Base-by-base conservation (phyloP, 2,797 vertebrate species). In the Erithacus rubecula region DNA sequence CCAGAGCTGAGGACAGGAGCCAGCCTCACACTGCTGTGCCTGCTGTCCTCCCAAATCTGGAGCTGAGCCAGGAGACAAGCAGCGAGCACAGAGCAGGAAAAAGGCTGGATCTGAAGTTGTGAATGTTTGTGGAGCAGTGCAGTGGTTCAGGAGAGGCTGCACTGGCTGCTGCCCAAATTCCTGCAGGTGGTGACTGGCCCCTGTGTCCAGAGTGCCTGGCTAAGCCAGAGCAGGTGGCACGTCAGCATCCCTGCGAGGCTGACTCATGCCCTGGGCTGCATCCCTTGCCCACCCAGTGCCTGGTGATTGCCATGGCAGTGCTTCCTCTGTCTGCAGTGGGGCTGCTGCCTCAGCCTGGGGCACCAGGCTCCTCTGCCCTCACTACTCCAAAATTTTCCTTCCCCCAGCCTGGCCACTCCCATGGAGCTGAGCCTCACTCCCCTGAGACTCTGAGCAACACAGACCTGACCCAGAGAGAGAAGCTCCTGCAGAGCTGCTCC, bases 241-340 rank as follows among this genome's bases (percentile, higher is more conserved):
- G 0, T 37, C 52, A 77, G 30, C 30, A 63, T 43, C 56, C 22
- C n/a, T 47, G 64, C 0, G 0, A 9, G 34, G n/a, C 37, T 14
- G 34, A 7, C 26, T 41, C 19, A 7, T 11, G 20, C 8, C 46
- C 47, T n/a, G 68, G 1, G 0, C 52, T 58, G 39, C 22, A 5
- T 30, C 36, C 36, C 22, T 26, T 55, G 36, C 19, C 22, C 52
- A 23, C 21, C 16, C n/a, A 14, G 23, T 65, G 69, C 39, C n/a
- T 2, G 3, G 18, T 1, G 1, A 18, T 14, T 14, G 0, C 5
- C 15, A 6, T 1, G 6, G 36, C 83, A 83, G 16, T 1, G 4
- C 29, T 20, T 56, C 37, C 46, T 34, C 37, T 18, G 36, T 11
- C 34, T 69, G 36, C 58, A 75, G 41, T 0, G 10, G 32, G 51